Base-by-base conservation (phyloP, 2,797 vertebrate genomes). In the Salarias fasciatus region DNA sequence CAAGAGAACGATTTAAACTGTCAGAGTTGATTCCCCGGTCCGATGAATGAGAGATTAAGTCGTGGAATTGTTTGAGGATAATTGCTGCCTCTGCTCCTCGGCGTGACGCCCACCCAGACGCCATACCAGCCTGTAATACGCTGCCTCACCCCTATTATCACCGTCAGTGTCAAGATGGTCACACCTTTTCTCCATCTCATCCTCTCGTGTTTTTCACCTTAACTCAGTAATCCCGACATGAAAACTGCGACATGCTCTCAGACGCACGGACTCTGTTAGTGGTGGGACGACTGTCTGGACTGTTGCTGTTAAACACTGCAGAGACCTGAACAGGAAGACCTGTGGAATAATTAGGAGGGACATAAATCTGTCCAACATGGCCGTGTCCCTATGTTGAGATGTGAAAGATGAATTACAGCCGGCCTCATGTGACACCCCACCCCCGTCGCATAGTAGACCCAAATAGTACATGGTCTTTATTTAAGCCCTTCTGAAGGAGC, bases 221-320 rank as follows among this genome's bases (percentile, higher is more conserved):
- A 3, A 24, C 18, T 24, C 18, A 2, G 24, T 18, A 24, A 24
- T 24, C 18, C 18, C 3, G n/a, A n/a, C n/a, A n/a, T n/a, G n/a
- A n/a, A n/a, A n/a, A n/a, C n/a, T n/a, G n/a, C n/a, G n/a, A n/a
- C 8, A 33, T 31, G 50, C 47, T 62, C 11, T 18, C 38, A 53
- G 29, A 72, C 79, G 58, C 63, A 84, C 56, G 75, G 66, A 69
- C 56, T 83, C 76, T 79, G 83, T 74, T 75, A 89, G 81, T 80
- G 81, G 72, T 77, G n/a, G n/a, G n/a, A n/a, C n/a, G n/a, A n/a
- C n/a, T n/a, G n/a, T n/a, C n/a, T 50, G 50, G 48, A 72, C 57
- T 33, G 11, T 66, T 60, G 52, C 73, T 66, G 67, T 44, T 62
- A 71, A 80, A 79, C 53, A 40, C 60, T 6, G 35, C 24, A 43